These are phyloP conservation scores for Aporophyla lueneburgensis DNA, from an alignment of 2,888 invertebrate species.

Conservation along the genomic window DNA sequence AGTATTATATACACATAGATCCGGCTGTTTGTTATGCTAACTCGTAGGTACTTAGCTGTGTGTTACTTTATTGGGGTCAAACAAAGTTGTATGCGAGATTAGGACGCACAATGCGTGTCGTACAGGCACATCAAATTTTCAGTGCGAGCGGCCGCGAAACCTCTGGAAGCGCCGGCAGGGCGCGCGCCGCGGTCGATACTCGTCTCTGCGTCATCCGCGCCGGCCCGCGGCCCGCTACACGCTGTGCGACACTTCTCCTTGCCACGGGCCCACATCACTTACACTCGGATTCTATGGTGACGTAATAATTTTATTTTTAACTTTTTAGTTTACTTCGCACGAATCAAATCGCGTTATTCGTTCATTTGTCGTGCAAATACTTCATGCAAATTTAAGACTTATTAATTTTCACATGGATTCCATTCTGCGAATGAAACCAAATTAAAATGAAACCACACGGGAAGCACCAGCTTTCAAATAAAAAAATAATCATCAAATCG, in stretches of 20 bases:
- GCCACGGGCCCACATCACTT: neutral
- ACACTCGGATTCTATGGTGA: neutral
- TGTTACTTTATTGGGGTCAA: constrained; percentile 15
- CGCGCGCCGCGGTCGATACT: constrained; percentile 48
- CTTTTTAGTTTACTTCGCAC: too few relatives aligned
- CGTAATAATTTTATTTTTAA: too few relatives aligned
- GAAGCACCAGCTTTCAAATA: too few relatives aligned
- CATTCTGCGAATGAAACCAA: too few relatives aligned
- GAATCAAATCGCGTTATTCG: too few relatives aligned
- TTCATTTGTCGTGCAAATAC: too few relatives aligned
- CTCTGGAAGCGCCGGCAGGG: constrained; percentile 44
- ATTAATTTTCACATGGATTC: too few relatives aligned
- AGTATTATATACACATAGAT: neutral
- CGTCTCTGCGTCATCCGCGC: constrained; percentile 5
- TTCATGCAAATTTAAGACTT: too few relatives aligned
- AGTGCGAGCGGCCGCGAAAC: constrained; percentile 31
- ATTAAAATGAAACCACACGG: too few relatives aligned
- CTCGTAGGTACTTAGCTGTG: neutral
- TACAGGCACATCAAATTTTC: constrained; percentile 51
- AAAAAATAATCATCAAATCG: too few relatives aligned
- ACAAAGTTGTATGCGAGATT: constrained; percentile 22
- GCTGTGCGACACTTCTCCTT: neutral
- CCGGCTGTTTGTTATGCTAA: neutral
- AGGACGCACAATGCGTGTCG: constrained; percentile 29
- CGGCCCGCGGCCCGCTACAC: neutral